Conservation (phyloP, 2,888 invertebrate genomes). For the Meta bourneti region DNA sequence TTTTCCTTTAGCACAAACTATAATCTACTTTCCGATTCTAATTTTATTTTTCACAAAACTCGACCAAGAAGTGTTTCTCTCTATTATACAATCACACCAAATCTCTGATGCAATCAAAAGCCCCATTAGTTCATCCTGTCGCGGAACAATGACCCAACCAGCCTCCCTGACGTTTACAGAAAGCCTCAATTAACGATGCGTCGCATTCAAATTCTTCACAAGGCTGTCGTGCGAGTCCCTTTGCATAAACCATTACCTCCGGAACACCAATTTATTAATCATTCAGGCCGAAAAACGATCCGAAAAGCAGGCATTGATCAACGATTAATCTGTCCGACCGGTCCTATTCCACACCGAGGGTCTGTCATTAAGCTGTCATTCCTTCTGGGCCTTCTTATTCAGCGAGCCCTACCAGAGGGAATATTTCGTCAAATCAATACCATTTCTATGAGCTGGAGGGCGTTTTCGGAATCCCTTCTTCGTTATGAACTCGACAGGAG, state of each 20-base stretch:
- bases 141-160: no score
- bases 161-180: no score
- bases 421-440: conserved; percentile 40
- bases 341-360: not conserved
- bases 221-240: not conserved
- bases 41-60: no score
- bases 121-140: no score
- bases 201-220: no score
- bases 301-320: not conserved
- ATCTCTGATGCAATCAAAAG: no score
- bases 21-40: no score
- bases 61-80: no score
- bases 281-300: not conserved
- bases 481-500: not conserved
- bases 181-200: no score
- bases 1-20: no score
- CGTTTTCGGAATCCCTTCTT: not conserved
- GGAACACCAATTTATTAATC: not conserved
- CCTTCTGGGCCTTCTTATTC: not conserved
- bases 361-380: conserved; percentile 5
- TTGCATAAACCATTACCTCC: not conserved
- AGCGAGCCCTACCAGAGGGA: not conserved
- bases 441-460: not conserved
- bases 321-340: not conserved
- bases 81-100: no score